Conservation (phyloP, 2,113 vertebrate species). For the Rhabdomys dilectus region DNA sequence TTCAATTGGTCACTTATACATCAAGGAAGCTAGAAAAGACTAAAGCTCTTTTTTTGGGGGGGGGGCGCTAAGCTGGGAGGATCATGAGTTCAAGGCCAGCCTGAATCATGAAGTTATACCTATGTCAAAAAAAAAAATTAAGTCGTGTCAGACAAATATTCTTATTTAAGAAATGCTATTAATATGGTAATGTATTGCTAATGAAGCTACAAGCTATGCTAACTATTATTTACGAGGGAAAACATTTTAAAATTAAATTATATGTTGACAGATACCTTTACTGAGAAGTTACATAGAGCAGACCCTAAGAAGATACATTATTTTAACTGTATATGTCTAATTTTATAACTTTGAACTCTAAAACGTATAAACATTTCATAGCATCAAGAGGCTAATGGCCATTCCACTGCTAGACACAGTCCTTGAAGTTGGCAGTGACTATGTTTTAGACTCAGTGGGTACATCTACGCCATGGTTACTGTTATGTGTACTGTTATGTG, state of each 20-base stretch:
- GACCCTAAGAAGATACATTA: background rate
- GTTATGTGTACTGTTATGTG: no score
- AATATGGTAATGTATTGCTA: background rate
- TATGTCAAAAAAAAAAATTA: background rate
- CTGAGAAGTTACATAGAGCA: background rate
- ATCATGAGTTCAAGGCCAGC: background rate
- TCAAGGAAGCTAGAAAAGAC: background rate
- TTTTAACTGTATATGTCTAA: background rate
- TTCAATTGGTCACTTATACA: background rate
- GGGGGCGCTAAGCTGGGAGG: background rate
- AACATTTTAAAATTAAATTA: background rate
- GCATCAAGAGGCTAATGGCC: background rate
- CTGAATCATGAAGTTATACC: background rate
- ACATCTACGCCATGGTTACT: accelerated
- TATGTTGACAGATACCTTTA: background rate
- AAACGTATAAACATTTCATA: background rate
- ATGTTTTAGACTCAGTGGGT: background rate
- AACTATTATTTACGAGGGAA: background rate
- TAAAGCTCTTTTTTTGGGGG: background rate
- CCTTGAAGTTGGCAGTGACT: background rate
- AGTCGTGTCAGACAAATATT: background rate
- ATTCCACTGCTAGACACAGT: background rate
- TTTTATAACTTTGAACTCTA: background rate
- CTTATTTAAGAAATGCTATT: background rate
- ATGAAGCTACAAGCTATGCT: background rate